Evolutionary conservation across 2,797 vertebrate species (phyloP).

Genomic region (Ispidina picta): DNA sequence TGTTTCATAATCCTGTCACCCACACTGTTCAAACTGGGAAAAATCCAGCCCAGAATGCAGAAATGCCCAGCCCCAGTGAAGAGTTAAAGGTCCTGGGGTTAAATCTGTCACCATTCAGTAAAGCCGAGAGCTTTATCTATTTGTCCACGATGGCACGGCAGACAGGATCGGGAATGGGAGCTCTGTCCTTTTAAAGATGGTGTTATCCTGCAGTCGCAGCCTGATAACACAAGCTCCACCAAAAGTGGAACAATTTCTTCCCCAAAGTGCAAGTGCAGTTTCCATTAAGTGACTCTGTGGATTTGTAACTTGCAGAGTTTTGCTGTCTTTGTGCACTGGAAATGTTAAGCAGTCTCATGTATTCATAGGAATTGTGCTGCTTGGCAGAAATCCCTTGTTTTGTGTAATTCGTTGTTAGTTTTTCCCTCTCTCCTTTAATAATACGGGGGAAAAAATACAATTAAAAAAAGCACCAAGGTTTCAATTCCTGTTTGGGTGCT

Average conservation of each 20-base stretch:
- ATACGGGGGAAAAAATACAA: not conserved
- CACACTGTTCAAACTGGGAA: not conserved
- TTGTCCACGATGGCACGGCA: not conserved
- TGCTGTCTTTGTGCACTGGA: not conserved
- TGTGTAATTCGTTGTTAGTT: not conserved
- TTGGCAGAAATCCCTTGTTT: constrained; percentile 13
- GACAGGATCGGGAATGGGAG: not conserved
- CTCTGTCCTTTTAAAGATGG: not conserved
- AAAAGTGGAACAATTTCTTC: not conserved
- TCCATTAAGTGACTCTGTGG: not conserved
- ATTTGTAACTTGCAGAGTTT: not conserved
- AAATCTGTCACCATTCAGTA: not conserved
- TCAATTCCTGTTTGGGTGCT: constrained; percentile 12
- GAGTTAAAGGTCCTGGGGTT: not conserved
- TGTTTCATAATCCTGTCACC: not conserved
- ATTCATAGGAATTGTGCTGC: not conserved
- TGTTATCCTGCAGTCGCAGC: not conserved
- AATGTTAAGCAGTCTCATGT: not conserved
- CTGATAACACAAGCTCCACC: not conserved
- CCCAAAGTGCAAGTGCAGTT: not conserved
- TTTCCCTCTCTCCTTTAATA: not conserved
- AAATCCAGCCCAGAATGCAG: not conserved
- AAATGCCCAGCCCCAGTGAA: not conserved
- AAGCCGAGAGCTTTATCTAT: not conserved
- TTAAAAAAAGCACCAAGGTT: not conserved